Evolutionary conservation across 2,888 invertebrate genomes (phyloP).

Genomic region (Blastobasis adustella): DNA sequence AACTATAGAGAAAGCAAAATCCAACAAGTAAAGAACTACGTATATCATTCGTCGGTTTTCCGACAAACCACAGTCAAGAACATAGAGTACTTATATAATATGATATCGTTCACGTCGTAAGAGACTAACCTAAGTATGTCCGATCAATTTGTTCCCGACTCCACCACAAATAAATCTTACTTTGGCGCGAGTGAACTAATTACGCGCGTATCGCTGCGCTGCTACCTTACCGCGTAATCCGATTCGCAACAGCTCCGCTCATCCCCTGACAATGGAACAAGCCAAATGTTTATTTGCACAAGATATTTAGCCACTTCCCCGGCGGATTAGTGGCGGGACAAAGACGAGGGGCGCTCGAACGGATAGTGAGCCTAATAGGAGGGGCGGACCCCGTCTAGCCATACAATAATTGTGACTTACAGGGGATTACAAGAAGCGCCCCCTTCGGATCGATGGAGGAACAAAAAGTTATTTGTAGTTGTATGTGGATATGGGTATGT

Average conservation of each 20-base stretch:
- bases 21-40: too few relatives aligned
- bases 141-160: constrained; percentile 7
- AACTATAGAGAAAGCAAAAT: too few relatives aligned
- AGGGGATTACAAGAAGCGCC: constrained; percentile 40
- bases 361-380: constrained; percentile 64
- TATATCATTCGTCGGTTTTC: too few relatives aligned
- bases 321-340: constrained; percentile 62
- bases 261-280: constrained; percentile 60
- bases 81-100: too few relatives aligned
- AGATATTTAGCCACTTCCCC: constrained; percentile 74
- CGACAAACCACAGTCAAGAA: too few relatives aligned
- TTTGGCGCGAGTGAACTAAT: constrained; percentile 42
- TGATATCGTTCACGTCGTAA: too few relatives aligned
- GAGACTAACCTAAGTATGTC: too few relatives aligned
- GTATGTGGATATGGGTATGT: too few relatives aligned
- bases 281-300: constrained; percentile 72
- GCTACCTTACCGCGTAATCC: constrained; percentile 61
- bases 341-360: constrained; percentile 49
- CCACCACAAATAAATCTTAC: constrained; percentile 36
- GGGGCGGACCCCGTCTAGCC: constrained; percentile 51
- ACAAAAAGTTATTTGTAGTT: neutral
- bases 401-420: constrained; percentile 58
- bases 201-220: constrained; percentile 43
- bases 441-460: neutral
- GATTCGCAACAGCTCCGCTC: constrained; percentile 55